These are phyloP conservation scores for Gryon sp. DNA, from an alignment of 1,140 invertebrate genomes.

Conservation along the genomic window DNA sequence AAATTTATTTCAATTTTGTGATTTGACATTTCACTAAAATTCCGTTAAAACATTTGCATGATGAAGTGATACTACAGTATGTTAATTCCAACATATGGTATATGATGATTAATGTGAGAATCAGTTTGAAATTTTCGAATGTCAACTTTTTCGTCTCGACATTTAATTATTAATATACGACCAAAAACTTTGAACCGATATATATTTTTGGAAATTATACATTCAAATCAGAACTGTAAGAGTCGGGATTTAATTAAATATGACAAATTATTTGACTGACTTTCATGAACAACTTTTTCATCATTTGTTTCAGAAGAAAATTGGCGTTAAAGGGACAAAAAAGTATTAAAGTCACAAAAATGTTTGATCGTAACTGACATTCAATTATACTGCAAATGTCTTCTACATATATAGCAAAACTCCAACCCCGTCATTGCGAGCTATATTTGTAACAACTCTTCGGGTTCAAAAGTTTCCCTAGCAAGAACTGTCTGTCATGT, in stretches of 20 bases:
- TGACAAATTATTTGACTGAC: too few relatives aligned
- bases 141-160: slow-evolving; percentile 1
- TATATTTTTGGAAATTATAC: too few relatives aligned
- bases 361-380: slow-evolving; percentile 33
- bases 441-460: slow-evolving; percentile 40
- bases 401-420: slow-evolving; percentile 10
- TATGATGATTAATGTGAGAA: slow-evolving; percentile 29
- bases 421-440: slow-evolving; percentile 14
- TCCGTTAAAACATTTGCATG: slow-evolving; percentile 7
- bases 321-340: background rate
- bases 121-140: background rate
- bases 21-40: background rate
- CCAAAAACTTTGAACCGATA: too few relatives aligned
- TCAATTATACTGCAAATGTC: slow-evolving; percentile 24
- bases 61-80: slow-evolving; percentile 16
- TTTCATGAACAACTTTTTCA: too few relatives aligned
- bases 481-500: slow-evolving; percentile 20
- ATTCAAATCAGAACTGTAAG: too few relatives aligned
- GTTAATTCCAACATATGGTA: slow-evolving; percentile 35
- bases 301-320: background rate
- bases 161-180: background rate
- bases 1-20: too few relatives aligned
- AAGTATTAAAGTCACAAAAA: slow-evolving; percentile 11
- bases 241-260: too few relatives aligned
- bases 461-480: slow-evolving; percentile 12